A percentile compares a stretch with the other conserved stretches of the same genome.
phyloP scores from a whole-genome alignment of 2,888 invertebrate species.

The Barypeithes pellucidus region DNA sequence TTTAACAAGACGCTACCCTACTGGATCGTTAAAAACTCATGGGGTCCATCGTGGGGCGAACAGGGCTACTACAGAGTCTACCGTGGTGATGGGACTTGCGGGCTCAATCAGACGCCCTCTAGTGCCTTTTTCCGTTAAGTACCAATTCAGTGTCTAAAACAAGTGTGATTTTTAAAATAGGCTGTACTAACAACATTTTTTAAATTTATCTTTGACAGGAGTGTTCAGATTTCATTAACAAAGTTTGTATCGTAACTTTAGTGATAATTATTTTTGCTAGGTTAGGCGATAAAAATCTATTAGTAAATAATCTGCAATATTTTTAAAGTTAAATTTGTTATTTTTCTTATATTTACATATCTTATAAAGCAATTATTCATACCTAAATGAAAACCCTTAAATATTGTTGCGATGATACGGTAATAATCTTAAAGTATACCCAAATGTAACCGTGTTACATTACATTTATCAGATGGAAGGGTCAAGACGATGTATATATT shows the following conservation, averaged over 20 bases:
- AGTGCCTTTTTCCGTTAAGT: conserved; percentile 79
- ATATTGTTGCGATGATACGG: too few relatives aligned
- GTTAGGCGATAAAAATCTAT: too few relatives aligned
- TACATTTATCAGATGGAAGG: background rate
- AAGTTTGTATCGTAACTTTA: background rate
- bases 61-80: conserved; percentile 96
- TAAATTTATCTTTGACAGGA: background rate
- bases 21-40: conserved; percentile 97
- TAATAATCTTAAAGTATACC: too few relatives aligned
- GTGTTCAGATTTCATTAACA: background rate
- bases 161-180: conserved; percentile 31
- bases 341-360: too few relatives aligned
- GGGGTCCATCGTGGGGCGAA: conserved; percentile 94
- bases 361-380: too few relatives aligned
- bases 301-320: too few relatives aligned
- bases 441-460: background rate
- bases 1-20: conserved; percentile 89
- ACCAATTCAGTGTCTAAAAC: conserved; percentile 8
- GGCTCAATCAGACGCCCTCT: conserved; percentile 92
- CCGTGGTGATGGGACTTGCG: conserved; percentile 96
- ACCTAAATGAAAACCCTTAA: too few relatives aligned
- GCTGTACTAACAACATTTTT: conserved; percentile 29
- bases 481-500: background rate
- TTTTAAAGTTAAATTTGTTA: too few relatives aligned
- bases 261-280: background rate